Percentiles rank a stretch among this genome's conserved stretches.
Evolutionary conservation across 1,140 invertebrate genomes (phyloP).

Genomic region (Conus ventricosus): DNA sequence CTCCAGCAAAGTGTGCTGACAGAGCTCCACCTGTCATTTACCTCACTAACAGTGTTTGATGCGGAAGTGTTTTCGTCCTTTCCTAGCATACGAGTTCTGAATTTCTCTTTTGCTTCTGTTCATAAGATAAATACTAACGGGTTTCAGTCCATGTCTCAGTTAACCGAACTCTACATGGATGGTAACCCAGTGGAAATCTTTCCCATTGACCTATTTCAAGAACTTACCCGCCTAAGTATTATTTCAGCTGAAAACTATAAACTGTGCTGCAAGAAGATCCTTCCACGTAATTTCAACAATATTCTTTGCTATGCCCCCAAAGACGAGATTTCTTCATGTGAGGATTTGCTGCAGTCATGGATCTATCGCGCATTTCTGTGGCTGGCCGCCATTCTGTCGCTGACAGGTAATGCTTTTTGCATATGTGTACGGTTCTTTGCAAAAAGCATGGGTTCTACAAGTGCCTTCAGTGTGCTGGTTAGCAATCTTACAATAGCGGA

Average conservation of each 20-base stretch:
- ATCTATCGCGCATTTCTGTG: constrained; percentile 43
- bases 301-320: constrained; percentile 21
- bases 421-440: constrained; percentile 40
- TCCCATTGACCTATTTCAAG: constrained; percentile 30
- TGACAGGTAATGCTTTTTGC: constrained; percentile 49
- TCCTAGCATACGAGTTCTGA: background rate
- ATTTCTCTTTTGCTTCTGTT: background rate
- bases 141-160: background rate
- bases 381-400: constrained; percentile 42
- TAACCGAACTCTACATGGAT: constrained; percentile 15
- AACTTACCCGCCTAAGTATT: background rate
- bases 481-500: constrained; percentile 57
- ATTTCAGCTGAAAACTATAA: constrained; percentile 42
- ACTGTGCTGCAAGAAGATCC: constrained; percentile 46
- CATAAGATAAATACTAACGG: background rate
- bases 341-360: constrained; percentile 42
- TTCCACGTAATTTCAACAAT: constrained; percentile 27
- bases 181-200: constrained; percentile 36
- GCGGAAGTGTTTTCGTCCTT: constrained; percentile 12
- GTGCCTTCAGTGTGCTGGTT: constrained; percentile 48
- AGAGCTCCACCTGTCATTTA: background rate
- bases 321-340: constrained; percentile 54
- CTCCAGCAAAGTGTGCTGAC: background rate
- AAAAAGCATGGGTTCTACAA: constrained; percentile 27
- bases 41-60: constrained; percentile 12